phyloP scores from a whole-genome alignment of 2,888 invertebrate species.

The Zelleria hepariella region DNA sequence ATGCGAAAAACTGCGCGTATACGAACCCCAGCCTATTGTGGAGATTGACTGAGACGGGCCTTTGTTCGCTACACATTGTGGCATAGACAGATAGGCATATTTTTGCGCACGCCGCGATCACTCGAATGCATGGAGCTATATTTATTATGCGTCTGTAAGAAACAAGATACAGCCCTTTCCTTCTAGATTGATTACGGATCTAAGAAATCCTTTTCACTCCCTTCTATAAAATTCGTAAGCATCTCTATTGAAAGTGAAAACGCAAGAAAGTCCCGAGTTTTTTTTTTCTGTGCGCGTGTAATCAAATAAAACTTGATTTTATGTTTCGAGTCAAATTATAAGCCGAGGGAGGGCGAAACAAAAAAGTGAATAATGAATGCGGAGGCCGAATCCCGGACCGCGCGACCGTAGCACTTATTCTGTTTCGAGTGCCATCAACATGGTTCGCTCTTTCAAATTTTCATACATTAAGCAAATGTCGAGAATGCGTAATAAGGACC shows the following conservation, averaged over 20 bases:
- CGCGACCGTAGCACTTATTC: conserved; percentile 70
- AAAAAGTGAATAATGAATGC: conserved; percentile 71
- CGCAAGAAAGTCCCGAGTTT: conserved; percentile 50
- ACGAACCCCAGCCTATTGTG: conserved; percentile 51
- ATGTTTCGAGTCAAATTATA: conserved; percentile 71
- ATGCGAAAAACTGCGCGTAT: conserved; percentile 56
- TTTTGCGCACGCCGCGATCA: background rate
- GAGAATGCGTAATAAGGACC: conserved; percentile 67
- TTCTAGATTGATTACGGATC: too few relatives aligned
- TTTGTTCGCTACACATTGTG: conserved; percentile 33
- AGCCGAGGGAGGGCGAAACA: conserved; percentile 65
- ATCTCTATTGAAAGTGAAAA: conserved; percentile 49
- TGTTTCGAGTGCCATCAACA: conserved; percentile 71
- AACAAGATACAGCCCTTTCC: too few relatives aligned
- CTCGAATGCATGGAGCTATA: background rate
- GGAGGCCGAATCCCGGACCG: conserved; percentile 63
- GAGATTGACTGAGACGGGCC: conserved; percentile 48
- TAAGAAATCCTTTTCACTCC: background rate
- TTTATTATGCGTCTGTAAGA: too few relatives aligned
- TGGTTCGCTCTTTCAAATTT: conserved; percentile 69
- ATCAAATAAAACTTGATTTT: conserved; percentile 72
- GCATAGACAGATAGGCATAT: conserved; percentile 34
- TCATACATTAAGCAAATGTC: conserved; percentile 70
- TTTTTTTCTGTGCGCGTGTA: conserved; percentile 47
- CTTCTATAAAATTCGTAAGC: background rate